Conservation (phyloP, 2,888 invertebrate species). For the Chrysomela aeneicollis region DNA sequence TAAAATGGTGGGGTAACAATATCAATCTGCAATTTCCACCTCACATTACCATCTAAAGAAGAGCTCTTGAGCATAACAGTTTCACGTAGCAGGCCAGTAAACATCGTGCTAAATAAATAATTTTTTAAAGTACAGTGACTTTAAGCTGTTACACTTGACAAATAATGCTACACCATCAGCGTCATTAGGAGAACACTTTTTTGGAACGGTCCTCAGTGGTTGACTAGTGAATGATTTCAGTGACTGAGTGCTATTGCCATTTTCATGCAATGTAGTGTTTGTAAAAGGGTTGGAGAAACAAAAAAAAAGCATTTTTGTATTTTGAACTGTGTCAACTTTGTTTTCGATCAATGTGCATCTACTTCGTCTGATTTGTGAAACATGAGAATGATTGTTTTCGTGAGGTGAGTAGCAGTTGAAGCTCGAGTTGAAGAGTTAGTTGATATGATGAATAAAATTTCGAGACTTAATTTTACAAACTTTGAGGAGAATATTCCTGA, state of each 20-base stretch:
- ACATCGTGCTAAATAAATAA: slow-evolving; percentile 34
- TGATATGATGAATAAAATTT: too few relatives aligned
- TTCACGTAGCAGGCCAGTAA: slow-evolving; percentile 36
- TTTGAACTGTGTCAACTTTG: background rate
- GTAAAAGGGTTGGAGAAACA: background rate
- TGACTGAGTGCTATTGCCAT: background rate
- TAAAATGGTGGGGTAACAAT: slow-evolving; percentile 47
- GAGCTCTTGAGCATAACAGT: slow-evolving; percentile 39
- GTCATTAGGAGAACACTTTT: background rate
- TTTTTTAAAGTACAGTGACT: slow-evolving; percentile 36
- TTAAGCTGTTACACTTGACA: slow-evolving; percentile 34
- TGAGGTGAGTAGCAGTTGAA: slow-evolving; percentile 21
- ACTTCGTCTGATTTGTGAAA: slow-evolving; percentile 10
- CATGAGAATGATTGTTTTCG: slow-evolving; percentile 24
- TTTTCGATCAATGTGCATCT: slow-evolving; percentile 5
- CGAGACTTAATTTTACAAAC: too few relatives aligned
- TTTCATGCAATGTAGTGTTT: background rate
- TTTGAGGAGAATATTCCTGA: too few relatives aligned
- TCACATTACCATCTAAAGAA: slow-evolving; percentile 42
- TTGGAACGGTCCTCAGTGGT: background rate
- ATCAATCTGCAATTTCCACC: slow-evolving; percentile 49
- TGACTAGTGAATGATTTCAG: background rate
- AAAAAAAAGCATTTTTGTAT: too few relatives aligned
- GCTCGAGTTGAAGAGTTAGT: too few relatives aligned
- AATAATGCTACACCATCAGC: background rate